Conservation (phyloP, 2,888 invertebrate genomes). For the Panorpa germanica region DNA sequence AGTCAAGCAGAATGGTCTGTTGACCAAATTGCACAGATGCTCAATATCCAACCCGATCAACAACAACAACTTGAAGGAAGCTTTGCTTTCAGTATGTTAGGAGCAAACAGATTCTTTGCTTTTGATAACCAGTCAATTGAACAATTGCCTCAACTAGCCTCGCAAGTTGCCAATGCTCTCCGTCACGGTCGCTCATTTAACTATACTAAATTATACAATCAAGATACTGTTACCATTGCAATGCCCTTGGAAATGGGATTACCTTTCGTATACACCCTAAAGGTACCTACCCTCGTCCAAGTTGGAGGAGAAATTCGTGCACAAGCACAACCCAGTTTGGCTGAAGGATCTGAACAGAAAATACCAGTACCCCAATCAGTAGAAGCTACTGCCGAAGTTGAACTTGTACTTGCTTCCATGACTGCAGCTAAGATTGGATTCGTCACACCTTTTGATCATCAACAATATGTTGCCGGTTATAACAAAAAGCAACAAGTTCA, state of each 20-base stretch:
- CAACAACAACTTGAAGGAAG: constrained; percentile 36
- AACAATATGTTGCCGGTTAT: constrained; percentile 36
- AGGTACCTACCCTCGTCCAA: constrained; percentile 34
- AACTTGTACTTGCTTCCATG: constrained; percentile 31
- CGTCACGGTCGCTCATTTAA: constrained; percentile 30
- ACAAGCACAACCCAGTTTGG: constrained; percentile 15
- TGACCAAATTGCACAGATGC: constrained; percentile 32
- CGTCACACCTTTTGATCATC: constrained; percentile 36
- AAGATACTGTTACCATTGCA: constrained; percentile 36
- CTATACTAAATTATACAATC: constrained; percentile 37
- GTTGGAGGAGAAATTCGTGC: constrained; percentile 29
- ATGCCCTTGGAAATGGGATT: constrained; percentile 54
- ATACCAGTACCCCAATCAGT: constrained; percentile 17
- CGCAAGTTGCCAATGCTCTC: constrained; percentile 22
- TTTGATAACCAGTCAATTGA: constrained; percentile 34
- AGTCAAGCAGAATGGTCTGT: constrained; percentile 27
- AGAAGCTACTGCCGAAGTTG: constrained; percentile 27
- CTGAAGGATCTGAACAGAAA: constrained; percentile 13
- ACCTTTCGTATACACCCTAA: constrained; percentile 43
- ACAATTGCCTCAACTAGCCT: constrained; percentile 23
- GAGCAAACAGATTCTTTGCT: constrained; percentile 27
- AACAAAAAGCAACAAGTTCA: constrained; percentile 36
- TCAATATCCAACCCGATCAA: constrained; percentile 32
- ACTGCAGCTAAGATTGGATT: constrained; percentile 42
- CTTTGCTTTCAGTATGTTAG: constrained; percentile 24